These are phyloP conservation scores for Mastomys coucha DNA, from an alignment of 2,113 vertebrate species.

Conservation along the genomic window DNA sequence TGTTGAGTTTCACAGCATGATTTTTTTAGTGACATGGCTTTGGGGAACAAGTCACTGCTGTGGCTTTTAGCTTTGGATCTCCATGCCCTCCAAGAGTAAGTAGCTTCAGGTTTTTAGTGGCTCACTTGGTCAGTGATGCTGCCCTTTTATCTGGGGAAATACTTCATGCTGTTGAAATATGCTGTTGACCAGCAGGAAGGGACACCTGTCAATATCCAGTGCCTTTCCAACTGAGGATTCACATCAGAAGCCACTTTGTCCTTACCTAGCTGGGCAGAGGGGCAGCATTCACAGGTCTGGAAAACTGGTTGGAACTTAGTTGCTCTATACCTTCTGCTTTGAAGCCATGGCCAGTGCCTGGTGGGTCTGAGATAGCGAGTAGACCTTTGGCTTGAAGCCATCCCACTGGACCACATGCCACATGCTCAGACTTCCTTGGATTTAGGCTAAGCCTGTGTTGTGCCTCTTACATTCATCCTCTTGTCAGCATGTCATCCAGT, in stretches of 20 bases:
- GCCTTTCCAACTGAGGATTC: neutral
- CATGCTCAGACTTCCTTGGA: neutral
- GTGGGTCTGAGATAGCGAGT: neutral
- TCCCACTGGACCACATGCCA: neutral
- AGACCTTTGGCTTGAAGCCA: neutral
- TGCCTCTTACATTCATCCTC: neutral
- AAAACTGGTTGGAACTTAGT: neutral
- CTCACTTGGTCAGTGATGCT: neutral
- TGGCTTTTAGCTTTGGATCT: constrained; percentile 10
- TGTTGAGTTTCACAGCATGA: neutral
- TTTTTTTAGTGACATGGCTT: neutral
- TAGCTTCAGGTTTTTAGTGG: neutral
- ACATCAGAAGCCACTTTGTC: neutral
- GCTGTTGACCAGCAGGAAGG: neutral
- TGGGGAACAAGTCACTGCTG: neutral
- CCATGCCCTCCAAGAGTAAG: neutral
- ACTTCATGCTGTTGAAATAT: neutral
- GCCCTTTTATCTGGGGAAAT: neutral
- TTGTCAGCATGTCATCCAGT: neutral
- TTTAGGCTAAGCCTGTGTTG: neutral
- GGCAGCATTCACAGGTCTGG: neutral
- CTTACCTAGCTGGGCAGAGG: neutral
- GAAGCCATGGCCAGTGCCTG: neutral
- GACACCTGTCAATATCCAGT: neutral
- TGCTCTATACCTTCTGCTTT: neutral